These are phyloP conservation scores for Carollia perspicillata DNA, from an alignment of 2,113 vertebrate genomes.

Conservation along the genomic window DNA sequence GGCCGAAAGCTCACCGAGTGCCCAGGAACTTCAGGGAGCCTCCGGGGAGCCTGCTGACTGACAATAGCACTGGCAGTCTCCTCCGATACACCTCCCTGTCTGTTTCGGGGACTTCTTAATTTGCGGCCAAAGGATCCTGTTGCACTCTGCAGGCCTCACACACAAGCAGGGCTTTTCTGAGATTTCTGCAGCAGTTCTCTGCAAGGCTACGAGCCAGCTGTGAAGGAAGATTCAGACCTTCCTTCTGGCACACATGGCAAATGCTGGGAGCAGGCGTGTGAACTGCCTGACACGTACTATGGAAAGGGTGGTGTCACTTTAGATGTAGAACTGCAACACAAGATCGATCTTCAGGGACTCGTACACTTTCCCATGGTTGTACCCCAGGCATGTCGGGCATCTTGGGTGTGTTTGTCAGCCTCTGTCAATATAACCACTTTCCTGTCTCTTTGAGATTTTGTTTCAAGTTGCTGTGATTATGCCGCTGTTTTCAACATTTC, in stretches of 20 bases:
- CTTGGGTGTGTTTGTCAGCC: slow-evolving; percentile 95
- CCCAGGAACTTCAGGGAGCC: slow-evolving; percentile 65
- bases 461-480: slow-evolving; percentile 96
- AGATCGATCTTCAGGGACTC: slow-evolving; percentile 92
- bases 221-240: slow-evolving; percentile 91
- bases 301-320: slow-evolving; percentile 94
- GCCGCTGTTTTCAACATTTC: slow-evolving; percentile 97
- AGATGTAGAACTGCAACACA: slow-evolving; percentile 95
- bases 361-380: slow-evolving; percentile 98
- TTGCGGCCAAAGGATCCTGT: slow-evolving; percentile 93
- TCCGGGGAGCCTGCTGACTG: slow-evolving; percentile 94
- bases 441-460: slow-evolving; percentile 94
- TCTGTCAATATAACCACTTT: slow-evolving; percentile 98
- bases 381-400: slow-evolving; percentile 95
- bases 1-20: background rate
- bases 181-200: slow-evolving; percentile 93
- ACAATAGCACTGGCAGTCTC: slow-evolving; percentile 95
- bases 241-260: slow-evolving; percentile 93
- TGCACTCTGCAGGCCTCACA: slow-evolving; percentile 97
- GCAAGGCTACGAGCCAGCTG: slow-evolving; percentile 91
- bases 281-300: slow-evolving; percentile 93
- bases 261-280: slow-evolving; percentile 93
- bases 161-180: slow-evolving; percentile 95
- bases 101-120: slow-evolving; percentile 93
- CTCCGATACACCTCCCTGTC: slow-evolving; percentile 97